phyloP scores from a whole-genome alignment of 2,888 invertebrate species.

The Aradus depressus region DNA sequence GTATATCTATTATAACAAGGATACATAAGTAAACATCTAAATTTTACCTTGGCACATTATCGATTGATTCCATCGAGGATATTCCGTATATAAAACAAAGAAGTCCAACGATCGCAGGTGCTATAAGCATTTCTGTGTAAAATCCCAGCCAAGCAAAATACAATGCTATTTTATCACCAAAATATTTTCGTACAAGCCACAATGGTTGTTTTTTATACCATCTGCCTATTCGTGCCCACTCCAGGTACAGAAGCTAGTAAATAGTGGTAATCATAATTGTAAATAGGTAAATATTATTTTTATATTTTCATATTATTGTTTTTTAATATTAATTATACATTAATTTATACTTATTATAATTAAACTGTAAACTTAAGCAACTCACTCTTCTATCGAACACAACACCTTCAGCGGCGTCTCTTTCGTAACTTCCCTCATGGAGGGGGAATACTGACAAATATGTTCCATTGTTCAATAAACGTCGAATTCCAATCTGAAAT shows the following conservation, averaged over 20 bases:
- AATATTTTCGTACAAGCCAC: conserved; percentile 75
- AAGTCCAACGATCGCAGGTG: conserved; percentile 74
- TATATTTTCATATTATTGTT: too few relatives aligned
- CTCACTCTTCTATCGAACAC: conserved; percentile 61
- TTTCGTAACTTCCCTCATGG: conserved; percentile 74
- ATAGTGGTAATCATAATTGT: neutral
- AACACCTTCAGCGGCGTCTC: conserved; percentile 53
- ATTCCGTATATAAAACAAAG: conserved; percentile 79
- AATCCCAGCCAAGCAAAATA: conserved; percentile 92
- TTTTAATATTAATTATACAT: conserved; percentile 9
- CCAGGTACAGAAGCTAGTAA: conserved; percentile 21
- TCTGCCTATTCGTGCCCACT: conserved; percentile 78
- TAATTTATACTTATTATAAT: conserved; percentile 12
- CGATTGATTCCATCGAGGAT: conserved; percentile 63
- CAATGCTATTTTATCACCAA: conserved; percentile 81
- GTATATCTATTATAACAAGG: conserved; percentile 39
- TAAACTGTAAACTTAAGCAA: conserved; percentile 3
- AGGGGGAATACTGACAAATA: conserved; percentile 76
- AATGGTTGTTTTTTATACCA: conserved; percentile 91
- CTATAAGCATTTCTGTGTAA: conserved; percentile 79
- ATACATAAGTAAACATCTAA: conserved; percentile 2
- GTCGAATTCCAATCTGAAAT: conserved; percentile 56
- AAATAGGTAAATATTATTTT: conserved; percentile 1
- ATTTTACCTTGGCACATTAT: conserved; percentile 60
- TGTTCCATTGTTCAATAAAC: conserved; percentile 70